phyloP scores from a whole-genome alignment of 64 coral and sea anemone genomes.

The Porites lutea region DNA sequence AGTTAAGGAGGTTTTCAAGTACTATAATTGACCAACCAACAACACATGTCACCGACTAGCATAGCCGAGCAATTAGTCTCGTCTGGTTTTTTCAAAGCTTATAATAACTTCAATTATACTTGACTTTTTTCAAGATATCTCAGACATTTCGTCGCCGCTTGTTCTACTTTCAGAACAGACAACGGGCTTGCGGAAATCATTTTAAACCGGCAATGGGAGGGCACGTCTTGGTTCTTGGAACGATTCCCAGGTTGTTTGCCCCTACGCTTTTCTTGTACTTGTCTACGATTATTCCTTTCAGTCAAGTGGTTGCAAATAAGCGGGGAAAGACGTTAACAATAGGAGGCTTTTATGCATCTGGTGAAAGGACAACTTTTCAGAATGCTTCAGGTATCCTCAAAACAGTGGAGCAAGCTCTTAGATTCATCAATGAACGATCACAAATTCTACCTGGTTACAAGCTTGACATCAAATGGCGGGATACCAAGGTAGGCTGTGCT shows the following conservation, averaged over 20 bases:
- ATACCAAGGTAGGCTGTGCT: constrained; percentile 56
- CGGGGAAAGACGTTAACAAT: constrained; percentile 33
- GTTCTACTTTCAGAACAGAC: background rate
- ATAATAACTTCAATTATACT: too few species aligned
- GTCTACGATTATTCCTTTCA: background rate
- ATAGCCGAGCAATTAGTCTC: background rate
- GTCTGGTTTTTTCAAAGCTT: background rate
- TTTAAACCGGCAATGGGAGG: background rate
- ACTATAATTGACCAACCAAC: background rate
- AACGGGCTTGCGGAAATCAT: background rate
- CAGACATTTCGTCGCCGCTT: background rate
- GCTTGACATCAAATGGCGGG: constrained; percentile 52
- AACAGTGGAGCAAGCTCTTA: constrained; percentile 56
- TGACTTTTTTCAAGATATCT: background rate
- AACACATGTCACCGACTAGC: background rate
- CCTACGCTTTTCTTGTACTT: background rate
- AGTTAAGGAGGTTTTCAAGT: background rate
- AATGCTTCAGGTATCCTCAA: constrained; percentile 71
- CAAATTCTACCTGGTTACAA: constrained; percentile 54
- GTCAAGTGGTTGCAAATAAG: background rate
- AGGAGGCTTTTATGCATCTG: constrained; percentile 68
- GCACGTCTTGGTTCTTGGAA: background rate
- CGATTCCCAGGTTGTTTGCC: background rate
- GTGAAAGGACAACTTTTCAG: constrained; percentile 70
- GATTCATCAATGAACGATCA: constrained; percentile 39